These are phyloP conservation scores for Melipona bicolor DNA, from an alignment of 2,888 invertebrate species.

Conservation along the genomic window DNA sequence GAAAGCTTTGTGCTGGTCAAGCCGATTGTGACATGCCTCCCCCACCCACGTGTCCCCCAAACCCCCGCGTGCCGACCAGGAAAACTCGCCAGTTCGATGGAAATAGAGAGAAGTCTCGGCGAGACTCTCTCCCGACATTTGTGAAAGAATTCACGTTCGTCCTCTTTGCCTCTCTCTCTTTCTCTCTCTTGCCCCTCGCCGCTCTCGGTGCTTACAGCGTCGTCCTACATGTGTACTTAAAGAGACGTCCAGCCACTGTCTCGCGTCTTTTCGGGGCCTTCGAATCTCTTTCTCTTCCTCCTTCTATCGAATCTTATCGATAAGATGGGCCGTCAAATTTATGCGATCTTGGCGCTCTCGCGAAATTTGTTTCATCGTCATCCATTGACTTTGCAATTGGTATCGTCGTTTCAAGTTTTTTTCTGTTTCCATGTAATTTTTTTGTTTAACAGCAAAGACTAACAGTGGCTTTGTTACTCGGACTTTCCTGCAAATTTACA, in stretches of 20 bases:
- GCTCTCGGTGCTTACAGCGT: background rate
- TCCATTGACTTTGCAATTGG: background rate
- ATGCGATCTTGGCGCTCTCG: background rate
- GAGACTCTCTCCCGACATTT: background rate
- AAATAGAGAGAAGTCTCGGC: slow-evolving; percentile 34
- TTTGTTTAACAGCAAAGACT: too few relatives aligned
- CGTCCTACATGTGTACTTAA: background rate
- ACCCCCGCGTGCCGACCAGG: background rate
- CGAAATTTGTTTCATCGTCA: background rate
- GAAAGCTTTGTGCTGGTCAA: slow-evolving; percentile 58
- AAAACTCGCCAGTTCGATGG: background rate
- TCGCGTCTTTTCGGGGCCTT: background rate
- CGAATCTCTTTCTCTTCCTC: background rate
- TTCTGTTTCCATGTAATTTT: too few relatives aligned
- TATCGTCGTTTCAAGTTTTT: background rate
- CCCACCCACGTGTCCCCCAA: background rate
- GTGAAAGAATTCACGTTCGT: background rate
- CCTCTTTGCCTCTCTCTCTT: too few relatives aligned
- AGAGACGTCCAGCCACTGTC: background rate
- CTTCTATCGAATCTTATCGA: background rate
- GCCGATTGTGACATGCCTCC: slow-evolving; percentile 47
- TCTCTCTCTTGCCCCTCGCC: too few relatives aligned
- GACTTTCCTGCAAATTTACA: too few relatives aligned
- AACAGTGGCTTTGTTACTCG: too few relatives aligned
- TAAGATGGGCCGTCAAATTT: background rate